Evolutionary conservation across 2,888 invertebrate genomes (phyloP).

Genomic region (Caenorhabditis uteleia): DNA sequence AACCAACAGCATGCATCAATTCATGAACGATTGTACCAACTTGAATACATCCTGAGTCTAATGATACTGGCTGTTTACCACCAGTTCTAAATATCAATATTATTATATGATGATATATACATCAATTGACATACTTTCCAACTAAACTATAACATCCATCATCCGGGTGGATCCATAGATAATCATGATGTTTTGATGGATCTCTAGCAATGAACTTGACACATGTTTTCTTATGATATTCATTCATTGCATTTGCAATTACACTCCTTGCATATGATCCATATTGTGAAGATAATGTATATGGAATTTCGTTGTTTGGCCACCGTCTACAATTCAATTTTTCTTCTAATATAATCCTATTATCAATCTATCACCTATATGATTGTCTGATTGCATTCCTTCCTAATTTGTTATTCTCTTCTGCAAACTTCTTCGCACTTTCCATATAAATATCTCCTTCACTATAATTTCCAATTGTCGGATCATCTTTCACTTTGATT

Average conservation of each 20-base stretch:
- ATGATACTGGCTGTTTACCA: conserved; percentile 60
- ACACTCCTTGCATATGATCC: conserved; percentile 66
- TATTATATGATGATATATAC: background rate
- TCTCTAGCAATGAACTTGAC: conserved; percentile 75
- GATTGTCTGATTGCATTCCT: conserved; percentile 64
- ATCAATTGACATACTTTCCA: conserved; percentile 71
- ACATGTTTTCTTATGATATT: conserved; percentile 76
- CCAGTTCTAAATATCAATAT: conserved; percentile 42
- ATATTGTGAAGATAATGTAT: conserved; percentile 66
- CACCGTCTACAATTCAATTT: too few relatives aligned
- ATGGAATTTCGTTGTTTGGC: conserved; percentile 68
- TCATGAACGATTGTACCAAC: conserved; percentile 60
- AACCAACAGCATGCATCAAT: conserved; percentile 68
- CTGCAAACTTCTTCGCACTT: conserved; percentile 50
- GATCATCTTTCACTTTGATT: conserved; percentile 62
- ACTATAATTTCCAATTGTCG: conserved; percentile 61
- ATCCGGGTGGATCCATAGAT: conserved; percentile 74
- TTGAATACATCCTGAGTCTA: conserved; percentile 68
- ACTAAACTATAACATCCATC: conserved; percentile 81
- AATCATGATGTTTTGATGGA: conserved; percentile 73
- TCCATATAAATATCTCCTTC: conserved; percentile 63
- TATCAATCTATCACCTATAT: conserved; percentile 49
- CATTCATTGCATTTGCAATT: conserved; percentile 70
- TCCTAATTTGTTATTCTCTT: conserved; percentile 56
- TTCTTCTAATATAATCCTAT: conserved; percentile 30